Base-by-base conservation (phyloP, 2,888 invertebrate genomes). In the Tortrix viridana region DNA sequence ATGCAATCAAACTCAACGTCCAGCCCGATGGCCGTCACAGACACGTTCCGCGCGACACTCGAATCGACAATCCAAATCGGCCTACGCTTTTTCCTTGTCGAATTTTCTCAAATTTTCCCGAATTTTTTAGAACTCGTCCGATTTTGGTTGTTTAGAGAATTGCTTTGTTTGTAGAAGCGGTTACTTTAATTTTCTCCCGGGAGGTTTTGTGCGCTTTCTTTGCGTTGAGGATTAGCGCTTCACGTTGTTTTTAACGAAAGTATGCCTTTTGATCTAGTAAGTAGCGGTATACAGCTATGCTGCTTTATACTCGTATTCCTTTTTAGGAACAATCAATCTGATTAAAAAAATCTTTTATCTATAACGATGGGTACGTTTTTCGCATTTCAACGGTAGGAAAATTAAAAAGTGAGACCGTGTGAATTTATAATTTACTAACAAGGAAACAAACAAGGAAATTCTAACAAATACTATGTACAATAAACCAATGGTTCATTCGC, bases 171-270 rank as follows among this genome's bases (percentile, higher is more conserved):
- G 44, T 48, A 44, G 22, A 22, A 37, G 44, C 20, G 58, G 58
- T 58, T 49, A 49, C 41, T 58, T 58, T 58, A 58, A 58, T 58
- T 58, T 58, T 50, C 58, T 49, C 26, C 43, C 49, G 12, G 46
- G 55, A 37, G 55, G 18, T 41, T 41, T 38, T 20, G 44, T 32
- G 57, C 49, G 49, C 49, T 41, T 58, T 6, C 41, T 48, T 49
- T 49, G 41, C 49, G 41, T 58, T 43, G 49, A 19, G 49, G 49
- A 58, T 58, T 43, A 58, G 9, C 5, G 58, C 49, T 43, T 58
- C 43, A 58, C 14, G 43, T 43, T 49, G 26, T 41, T 58, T 56
- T 58, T 58, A 48, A 48, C 47, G 16, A 58, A 49, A 58, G 9
- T 18, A 47, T 38, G 23, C 57, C 41, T 48, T 26, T 23, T 48